Base-by-base conservation (phyloP, 2,113 vertebrate genomes). In the Plecturocebus donacophilus region DNA sequence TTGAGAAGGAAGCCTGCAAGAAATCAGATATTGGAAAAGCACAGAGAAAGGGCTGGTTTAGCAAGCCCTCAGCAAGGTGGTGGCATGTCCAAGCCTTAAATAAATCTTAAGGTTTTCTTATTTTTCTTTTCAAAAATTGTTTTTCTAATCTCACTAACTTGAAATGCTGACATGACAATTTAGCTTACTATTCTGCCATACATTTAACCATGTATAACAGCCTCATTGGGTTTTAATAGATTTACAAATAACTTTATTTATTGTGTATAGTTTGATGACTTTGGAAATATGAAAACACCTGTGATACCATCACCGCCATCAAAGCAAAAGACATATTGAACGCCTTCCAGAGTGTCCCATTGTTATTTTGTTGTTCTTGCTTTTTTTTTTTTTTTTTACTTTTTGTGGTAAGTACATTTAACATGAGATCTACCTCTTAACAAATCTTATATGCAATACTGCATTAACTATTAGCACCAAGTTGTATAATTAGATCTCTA, bases 1-100 rank as follows among this genome's bases (percentile, higher is more conserved):
- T 42, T 58, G 91, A 97, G 66, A 90, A 89, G n/a, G 61, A 91
- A 97, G 75, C 32, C 64, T 83, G 73, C 12, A 88, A 61, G 66
- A 68, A 82, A 32, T 13, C 35, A 21, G 56, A 49, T 23, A 14
- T 47, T 45, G 8, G n/a, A 38, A 93, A 40, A 30, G n/a, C 30
- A 90, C 3, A 38, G 54, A 76, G 30, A 47, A 91, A 76, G 54
- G 30, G n/a, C 77, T 80, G 75, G 56, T 45, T 19, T 61, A 61
- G 76, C 86, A 38, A 70, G 38, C 64, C 12, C 40, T 85, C 47
- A 85, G n/a, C 64, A 82, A 83, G 58, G 27, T n/a, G 45, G 35
- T 2, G 3, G 45, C 64, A 32, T 3, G 3, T 42, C 40, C 23
- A 42, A 82, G 16, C 40, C 64, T 89, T 91, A 38, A 12, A 35